Evolutionary conservation across 2,888 invertebrate genomes (phyloP).

Genomic region (Callinectes sapidus): DNA sequence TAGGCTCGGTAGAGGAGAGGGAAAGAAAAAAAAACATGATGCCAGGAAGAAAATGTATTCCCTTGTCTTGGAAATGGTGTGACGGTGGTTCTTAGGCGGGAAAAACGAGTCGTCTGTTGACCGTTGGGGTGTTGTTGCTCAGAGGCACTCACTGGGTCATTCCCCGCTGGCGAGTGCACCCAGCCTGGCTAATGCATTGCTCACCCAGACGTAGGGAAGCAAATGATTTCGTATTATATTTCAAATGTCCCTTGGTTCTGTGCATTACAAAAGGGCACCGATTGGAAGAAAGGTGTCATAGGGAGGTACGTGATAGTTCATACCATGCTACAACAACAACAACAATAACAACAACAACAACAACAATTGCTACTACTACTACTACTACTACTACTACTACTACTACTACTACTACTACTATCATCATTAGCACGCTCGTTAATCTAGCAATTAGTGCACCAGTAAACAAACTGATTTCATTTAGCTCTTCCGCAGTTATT

Average conservation of each 20-base stretch:
- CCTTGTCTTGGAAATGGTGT: neutral
- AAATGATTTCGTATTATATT: neutral
- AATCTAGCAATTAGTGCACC: neutral
- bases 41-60: neutral
- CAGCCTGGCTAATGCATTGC: neutral
- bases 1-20: neutral
- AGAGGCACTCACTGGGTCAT: neutral
- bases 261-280: too few species aligned
- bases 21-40: neutral
- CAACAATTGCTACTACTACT: constrained; percentile 23
- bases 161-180: neutral
- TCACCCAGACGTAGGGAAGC: neutral
- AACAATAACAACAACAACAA: too few species aligned
- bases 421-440: neutral
- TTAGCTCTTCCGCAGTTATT: too few species aligned
- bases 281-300: too few species aligned
- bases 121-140: neutral
- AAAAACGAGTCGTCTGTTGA: neutral
- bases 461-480: too few species aligned
- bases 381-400: constrained; percentile 45
- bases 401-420: constrained; percentile 29
- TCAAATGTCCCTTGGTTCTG: neutral
- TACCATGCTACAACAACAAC: neutral
- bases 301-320: too few species aligned
- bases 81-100: too few species aligned